A percentile compares a stretch with the other conserved stretches of the same genome.
These are phyloP conservation scores for Lasius fuliginosus DNA, from an alignment of 2,888 invertebrate genomes.

Conservation along the genomic window DNA sequence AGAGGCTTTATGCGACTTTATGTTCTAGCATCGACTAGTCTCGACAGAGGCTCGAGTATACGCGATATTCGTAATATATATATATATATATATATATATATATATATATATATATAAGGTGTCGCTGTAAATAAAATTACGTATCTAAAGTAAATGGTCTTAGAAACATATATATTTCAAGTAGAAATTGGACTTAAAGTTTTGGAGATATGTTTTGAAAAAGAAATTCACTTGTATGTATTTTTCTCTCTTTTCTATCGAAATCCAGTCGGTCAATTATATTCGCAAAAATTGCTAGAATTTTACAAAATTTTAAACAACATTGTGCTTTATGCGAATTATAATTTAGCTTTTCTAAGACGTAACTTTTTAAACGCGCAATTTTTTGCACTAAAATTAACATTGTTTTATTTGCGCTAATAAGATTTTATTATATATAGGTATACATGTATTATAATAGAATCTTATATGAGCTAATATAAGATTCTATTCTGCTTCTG, in stretches of 20 bases:
- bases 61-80: too few species aligned
- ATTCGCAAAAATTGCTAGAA: background rate
- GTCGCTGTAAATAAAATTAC: background rate
- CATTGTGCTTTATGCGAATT: background rate
- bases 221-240: too few species aligned
- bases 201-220: background rate
- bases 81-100: background rate
- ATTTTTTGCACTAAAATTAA: background rate
- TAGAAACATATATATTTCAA: too few species aligned
- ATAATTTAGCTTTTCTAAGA: background rate
- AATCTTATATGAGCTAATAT: background rate
- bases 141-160: background rate
- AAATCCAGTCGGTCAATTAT: background rate
- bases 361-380: background rate
- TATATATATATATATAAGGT: background rate
- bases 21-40: conserved; percentile 34
- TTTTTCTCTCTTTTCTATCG: background rate
- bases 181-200: background rate
- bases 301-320: background rate
- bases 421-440: background rate
- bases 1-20: conserved; percentile 51
- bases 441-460: too few species aligned
- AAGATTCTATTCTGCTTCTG: conserved; percentile 24
- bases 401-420: background rate
- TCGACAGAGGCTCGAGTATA: background rate